Percentiles rank a stretch among this genome's conserved stretches.
Conservation (phyloP, 1,140 invertebrate genomes). For the Copidosoma floridanum region DNA sequence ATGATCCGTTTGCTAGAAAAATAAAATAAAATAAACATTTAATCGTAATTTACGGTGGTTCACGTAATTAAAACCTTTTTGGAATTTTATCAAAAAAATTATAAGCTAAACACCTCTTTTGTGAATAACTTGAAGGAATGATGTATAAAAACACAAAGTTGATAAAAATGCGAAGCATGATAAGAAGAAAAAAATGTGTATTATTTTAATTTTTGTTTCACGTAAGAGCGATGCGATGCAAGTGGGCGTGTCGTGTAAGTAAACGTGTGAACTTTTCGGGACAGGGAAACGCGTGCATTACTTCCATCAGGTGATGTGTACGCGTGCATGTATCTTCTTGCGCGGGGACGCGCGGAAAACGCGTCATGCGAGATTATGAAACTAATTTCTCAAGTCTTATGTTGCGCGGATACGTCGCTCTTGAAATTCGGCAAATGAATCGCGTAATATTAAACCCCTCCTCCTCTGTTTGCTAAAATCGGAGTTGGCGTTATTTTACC, state of each 20-base stretch:
- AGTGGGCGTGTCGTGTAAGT: background rate
- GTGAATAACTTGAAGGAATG: too few species aligned
- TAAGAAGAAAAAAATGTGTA: too few species aligned
- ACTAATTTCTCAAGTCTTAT: conserved; percentile 38
- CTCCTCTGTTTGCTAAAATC: background rate
- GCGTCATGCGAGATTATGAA: conserved; percentile 33
- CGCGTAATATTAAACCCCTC: conserved; percentile 16
- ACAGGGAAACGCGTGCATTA: conserved; percentile 1
- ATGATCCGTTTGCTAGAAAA: too few species aligned
- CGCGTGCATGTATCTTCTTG: conserved; percentile 20
- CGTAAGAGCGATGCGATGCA: conserved; percentile 1
- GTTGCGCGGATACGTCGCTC: conserved; percentile 8
- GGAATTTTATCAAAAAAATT: too few species aligned
- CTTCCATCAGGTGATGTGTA: conserved; percentile 29
- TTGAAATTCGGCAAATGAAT: conserved; percentile 21
- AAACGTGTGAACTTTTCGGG: conserved; percentile 10
- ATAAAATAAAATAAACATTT: too few species aligned
- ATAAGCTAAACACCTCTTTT: too few species aligned
- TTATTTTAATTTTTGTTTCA: background rate
- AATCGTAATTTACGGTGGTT: too few species aligned
- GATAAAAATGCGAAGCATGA: too few species aligned
- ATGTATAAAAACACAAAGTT: too few species aligned
- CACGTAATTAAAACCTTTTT: too few species aligned
- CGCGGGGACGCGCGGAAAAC: conserved; percentile 24
- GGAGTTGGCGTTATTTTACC: background rate